Base-by-base conservation (phyloP, 2,113 vertebrate species). In the Aythya baeri region DNA sequence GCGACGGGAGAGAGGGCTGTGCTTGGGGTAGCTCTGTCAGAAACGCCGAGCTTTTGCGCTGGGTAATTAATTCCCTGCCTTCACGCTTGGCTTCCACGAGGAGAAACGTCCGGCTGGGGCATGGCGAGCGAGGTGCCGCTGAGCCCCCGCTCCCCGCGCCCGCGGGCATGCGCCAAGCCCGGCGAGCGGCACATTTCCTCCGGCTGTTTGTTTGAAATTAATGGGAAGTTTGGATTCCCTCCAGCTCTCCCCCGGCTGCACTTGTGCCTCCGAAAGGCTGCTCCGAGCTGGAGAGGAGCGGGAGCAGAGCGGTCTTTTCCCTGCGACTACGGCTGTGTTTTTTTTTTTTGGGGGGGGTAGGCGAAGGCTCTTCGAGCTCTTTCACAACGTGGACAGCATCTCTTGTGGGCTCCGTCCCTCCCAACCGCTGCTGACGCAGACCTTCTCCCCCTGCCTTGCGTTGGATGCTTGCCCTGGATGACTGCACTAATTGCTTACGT, bases 401-500 rank as follows among this genome's bases (percentile, higher is more conserved):
- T 70, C 66, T 23, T 58, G 86, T 10, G 74, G 90, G 88, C 86
- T 92, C 58, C 83, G 88, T 94, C 92, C 92, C 96, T 94, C 94
- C 93, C 92, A 86, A 81, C 66, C 12, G 83, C 88, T 91, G 18
- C 83, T 97, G 94, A 97, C 94, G 95, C 96, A 94, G 88, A 79
- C 76, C 83, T 0, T 78, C 76, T 94, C 90, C 95, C 93, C 93
- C 90, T 95, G 94, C 92, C 88, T 68, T 58, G 88, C 79, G 88
- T 96, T 97, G 96, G 94, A 88, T 61, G 14, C 86, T 86, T 96
- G 78, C 94, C 95, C 94, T 91, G 93, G 88, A 94, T 93, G 93
- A 95, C 93, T 94, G 65, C 76, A 58, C 92, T 96, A 96, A 95
- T 97, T 96, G 90, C 94, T 96, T 96, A 94, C 93, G 93, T 94